Evolutionary conservation across 2,888 invertebrate species (phyloP).

Genomic region (Pollenia griseotomentosa): DNA sequence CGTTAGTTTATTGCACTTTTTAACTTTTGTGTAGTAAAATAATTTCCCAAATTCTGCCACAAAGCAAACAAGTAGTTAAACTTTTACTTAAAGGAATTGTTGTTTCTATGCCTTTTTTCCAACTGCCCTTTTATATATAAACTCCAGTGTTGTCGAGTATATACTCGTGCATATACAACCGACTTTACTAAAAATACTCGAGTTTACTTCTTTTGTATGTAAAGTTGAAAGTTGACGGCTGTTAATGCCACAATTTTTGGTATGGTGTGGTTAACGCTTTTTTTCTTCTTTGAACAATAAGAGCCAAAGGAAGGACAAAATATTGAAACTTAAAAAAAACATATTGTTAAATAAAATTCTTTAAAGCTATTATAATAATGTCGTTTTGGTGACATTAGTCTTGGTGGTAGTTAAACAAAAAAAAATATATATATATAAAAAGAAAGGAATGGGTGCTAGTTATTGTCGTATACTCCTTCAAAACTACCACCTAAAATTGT

Average conservation of each 20-base stretch:
- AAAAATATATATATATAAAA: background rate
- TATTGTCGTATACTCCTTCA: conserved; percentile 3
- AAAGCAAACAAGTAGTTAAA: background rate
- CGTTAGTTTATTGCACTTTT: too few species aligned
- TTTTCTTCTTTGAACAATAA: conserved; percentile 19
- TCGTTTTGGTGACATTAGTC: conserved; percentile 71
- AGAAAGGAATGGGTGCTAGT: conserved; percentile 27
- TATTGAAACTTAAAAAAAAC: conserved; percentile 39
- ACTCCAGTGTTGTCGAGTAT: conserved; percentile 12
- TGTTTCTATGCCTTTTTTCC: background rate
- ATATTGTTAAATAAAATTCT: conserved; percentile 67
- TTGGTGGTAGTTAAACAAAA: conserved; percentile 52
- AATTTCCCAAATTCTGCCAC: too few species aligned
- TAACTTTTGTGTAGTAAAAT: too few species aligned
- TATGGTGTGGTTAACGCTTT: conserved; percentile 68
- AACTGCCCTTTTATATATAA: background rate
- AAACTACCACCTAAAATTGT: conserved; percentile 54
- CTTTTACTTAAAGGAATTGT: background rate
- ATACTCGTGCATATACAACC: conserved; percentile 18
- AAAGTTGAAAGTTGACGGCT: conserved; percentile 64
- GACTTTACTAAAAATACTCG: conserved; percentile 39
- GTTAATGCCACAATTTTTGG: conserved; percentile 67
- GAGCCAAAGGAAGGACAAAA: conserved; percentile 47
- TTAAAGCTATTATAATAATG: conserved; percentile 47
- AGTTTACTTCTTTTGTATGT: conserved; percentile 37